These are phyloP conservation scores for Dicranocentrus wangi DNA, from an alignment of 2,888 invertebrate genomes.

Conservation along the genomic window DNA sequence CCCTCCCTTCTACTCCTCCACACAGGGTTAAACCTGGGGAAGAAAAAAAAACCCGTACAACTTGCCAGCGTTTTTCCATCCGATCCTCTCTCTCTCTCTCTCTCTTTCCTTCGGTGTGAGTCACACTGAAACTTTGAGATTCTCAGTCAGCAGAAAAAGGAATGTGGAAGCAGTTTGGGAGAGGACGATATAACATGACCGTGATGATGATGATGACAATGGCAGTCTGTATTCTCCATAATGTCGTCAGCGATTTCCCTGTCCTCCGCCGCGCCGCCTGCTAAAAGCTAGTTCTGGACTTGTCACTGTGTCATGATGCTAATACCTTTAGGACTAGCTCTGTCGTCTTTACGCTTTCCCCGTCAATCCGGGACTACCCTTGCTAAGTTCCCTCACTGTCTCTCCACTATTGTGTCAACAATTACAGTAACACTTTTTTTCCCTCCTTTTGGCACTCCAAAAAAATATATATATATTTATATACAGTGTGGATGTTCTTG, in stretches of 20 bases:
- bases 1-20: constrained; percentile 24
- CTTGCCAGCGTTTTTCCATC: too few species aligned
- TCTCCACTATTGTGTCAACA: constrained; percentile 62
- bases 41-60: too few species aligned
- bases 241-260: constrained; percentile 37
- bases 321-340: constrained; percentile 7
- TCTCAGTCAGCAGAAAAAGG: constrained; percentile 51
- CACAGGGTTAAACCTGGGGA: constrained; percentile 19
- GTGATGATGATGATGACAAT: constrained; percentile 32
- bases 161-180: constrained; percentile 43
- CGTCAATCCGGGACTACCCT: too few species aligned
- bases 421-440: constrained; percentile 59
- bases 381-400: constrained; percentile 14
- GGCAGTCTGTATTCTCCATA: constrained; percentile 27
- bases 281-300: constrained; percentile 34
- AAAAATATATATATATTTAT: too few species aligned
- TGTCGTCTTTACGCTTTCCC: too few species aligned
- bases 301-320: constrained; percentile 56
- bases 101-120: neutral
- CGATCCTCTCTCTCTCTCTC: neutral
- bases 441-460: constrained; percentile 1
- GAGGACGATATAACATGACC: constrained; percentile 20
- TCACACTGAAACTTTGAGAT: constrained; percentile 3
- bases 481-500: neutral
- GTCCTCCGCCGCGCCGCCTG: constrained; percentile 13